Evolutionary conservation across 2,113 vertebrate genomes (phyloP).

Genomic region (Hypocryptadius cinnamomeus): DNA sequence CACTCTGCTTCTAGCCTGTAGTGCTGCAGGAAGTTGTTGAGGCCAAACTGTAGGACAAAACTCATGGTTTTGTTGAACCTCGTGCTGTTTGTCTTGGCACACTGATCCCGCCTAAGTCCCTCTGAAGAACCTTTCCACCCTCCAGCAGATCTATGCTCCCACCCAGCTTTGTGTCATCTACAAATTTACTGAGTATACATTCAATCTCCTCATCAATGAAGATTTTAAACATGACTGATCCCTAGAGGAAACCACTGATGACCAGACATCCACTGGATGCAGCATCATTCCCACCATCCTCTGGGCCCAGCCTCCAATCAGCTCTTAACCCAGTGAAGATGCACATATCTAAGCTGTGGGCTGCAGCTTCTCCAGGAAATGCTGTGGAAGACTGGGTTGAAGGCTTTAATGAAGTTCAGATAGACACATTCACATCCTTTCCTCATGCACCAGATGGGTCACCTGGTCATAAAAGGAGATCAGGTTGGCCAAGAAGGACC

Average conservation of each 20-base stretch:
- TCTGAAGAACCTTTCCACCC: not conserved
- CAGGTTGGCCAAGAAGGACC: not conserved
- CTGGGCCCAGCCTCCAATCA: not conserved
- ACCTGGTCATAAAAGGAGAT: not conserved
- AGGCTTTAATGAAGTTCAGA: not conserved
- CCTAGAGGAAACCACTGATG: not conserved
- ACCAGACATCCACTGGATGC: not conserved
- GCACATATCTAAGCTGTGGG: not conserved
- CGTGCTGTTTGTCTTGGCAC: not conserved
- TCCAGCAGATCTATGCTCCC: not conserved
- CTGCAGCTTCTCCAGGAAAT: not conserved
- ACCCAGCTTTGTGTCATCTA: not conserved
- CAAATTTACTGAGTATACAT: not conserved
- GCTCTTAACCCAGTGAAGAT: not conserved
- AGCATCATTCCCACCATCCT: not conserved
- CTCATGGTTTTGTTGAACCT: not conserved
- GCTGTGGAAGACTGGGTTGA: not conserved
- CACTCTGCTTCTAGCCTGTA: not conserved
- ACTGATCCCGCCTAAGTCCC: not conserved
- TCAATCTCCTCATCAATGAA: not conserved
- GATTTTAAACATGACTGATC: not conserved
- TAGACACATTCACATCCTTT: not conserved
- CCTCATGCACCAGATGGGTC: not conserved
- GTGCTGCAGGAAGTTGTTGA: not conserved
- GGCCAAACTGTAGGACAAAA: not conserved